These are phyloP conservation scores for Anomalospiza imberbis DNA, from an alignment of 2,797 vertebrate species.

Conservation along the genomic window DNA sequence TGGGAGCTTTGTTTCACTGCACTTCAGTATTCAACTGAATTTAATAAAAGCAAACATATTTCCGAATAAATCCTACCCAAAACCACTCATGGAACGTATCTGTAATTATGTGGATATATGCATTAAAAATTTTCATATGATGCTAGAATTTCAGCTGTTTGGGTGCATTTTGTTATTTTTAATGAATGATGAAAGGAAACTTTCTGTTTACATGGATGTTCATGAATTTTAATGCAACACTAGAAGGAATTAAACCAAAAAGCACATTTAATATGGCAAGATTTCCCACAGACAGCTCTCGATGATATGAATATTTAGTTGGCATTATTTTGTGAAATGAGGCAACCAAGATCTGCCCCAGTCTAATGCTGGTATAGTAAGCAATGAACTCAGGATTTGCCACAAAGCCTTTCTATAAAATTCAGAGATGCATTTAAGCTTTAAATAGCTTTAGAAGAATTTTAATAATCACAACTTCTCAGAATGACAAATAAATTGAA, in stretches of 20 bases:
- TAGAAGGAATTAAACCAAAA: slow-evolving; percentile 22
- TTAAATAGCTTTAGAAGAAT: not conserved
- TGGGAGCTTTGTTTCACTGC: not conserved
- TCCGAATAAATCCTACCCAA: not conserved
- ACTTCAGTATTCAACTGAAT: not conserved
- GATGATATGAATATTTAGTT: not conserved
- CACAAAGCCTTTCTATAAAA: not conserved
- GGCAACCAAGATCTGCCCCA: not conserved
- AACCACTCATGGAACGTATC: accelerated
- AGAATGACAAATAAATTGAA: not conserved
- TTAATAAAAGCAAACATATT: not conserved
- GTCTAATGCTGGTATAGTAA: not conserved
- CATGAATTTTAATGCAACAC: slow-evolving; percentile 29
- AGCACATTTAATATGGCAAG: not conserved
- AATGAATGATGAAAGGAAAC: slow-evolving; percentile 2
- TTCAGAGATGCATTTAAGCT: not conserved
- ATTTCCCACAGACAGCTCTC: not conserved
- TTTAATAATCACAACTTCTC: not conserved
- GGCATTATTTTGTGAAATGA: not conserved
- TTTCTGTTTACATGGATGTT: not conserved
- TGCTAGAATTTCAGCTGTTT: not conserved
- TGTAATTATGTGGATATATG: not conserved
- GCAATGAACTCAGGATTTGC: not conserved
- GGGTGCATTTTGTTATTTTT: not conserved
- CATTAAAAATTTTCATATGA: not conserved